Conservation (phyloP, 2,888 invertebrate species). For the Rhamnusium bicolor region DNA sequence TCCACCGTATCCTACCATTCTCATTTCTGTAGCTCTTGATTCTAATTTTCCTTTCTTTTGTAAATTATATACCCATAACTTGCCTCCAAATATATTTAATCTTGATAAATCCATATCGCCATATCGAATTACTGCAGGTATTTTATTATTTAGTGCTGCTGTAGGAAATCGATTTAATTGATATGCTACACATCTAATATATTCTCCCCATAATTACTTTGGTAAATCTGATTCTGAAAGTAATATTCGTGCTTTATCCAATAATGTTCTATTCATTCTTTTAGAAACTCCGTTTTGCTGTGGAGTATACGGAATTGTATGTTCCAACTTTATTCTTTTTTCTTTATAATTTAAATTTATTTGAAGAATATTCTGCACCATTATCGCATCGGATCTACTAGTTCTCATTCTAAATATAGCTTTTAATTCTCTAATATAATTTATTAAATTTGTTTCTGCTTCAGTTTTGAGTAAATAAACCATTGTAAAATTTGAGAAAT, state of each 20-base stretch:
- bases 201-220: conserved; percentile 53
- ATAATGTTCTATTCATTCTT: conserved; percentile 53
- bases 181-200: conserved; percentile 51
- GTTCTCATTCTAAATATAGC: no score
- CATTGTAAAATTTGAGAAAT: no score
- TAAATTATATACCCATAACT: conserved; percentile 47
- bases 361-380: no score
- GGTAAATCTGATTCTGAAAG: conserved; percentile 48
- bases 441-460: no score
- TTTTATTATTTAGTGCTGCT: conserved; percentile 35
- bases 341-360: no score
- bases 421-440: no score
- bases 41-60: conserved; percentile 51
- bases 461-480: no score
- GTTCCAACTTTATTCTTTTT: no score
- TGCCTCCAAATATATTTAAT: conserved; percentile 52
- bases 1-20: conserved; percentile 52
- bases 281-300: conserved; percentile 54
- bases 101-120: conserved; percentile 48
- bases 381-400: no score
- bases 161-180: conserved; percentile 50
- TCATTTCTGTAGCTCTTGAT: conserved; percentile 41
- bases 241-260: conserved; percentile 51
- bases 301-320: not conserved
- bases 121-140: conserved; percentile 48